Conservation (phyloP, 2,797 vertebrate species). For the Sebastes paucispinis region DNA sequence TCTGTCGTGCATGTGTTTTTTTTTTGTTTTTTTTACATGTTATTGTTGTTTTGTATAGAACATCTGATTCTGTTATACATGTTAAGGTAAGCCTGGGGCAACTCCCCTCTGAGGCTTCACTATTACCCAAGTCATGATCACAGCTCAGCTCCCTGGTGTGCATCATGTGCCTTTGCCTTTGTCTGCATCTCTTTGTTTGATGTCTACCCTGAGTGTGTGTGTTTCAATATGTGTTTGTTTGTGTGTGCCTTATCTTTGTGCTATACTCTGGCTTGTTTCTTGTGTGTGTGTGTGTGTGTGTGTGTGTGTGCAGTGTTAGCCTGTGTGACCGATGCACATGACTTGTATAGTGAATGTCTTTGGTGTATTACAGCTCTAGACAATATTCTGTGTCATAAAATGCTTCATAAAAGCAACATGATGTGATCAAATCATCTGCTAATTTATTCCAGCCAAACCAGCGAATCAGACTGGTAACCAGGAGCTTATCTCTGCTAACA, state of each 20-base stretch:
- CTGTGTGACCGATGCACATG: conserved; percentile 5
- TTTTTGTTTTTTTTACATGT: conserved; percentile 7
- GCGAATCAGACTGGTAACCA: conserved; percentile 7
- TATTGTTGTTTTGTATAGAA: conserved; percentile 48
- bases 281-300: not conserved
- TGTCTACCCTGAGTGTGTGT: conserved; percentile 31
- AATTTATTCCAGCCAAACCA: conserved; percentile 45
- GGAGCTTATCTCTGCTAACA: conserved; percentile 39
- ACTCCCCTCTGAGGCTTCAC: conserved; percentile 51
- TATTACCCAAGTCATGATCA: conserved; percentile 62
- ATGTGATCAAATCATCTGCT: conserved; percentile 39
- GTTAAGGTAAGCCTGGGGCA: conserved; percentile 61
- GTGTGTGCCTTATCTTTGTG: not conserved
- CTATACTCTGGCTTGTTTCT: not conserved
- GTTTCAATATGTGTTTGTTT: not conserved
- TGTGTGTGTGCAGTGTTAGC: not conserved
- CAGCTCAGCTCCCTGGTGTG: conserved; percentile 54
- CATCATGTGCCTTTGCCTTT: conserved; percentile 51
- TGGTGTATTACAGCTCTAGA: conserved; percentile 15
- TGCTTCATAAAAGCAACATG: conserved; percentile 25
- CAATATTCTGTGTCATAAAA: conserved; percentile 33
- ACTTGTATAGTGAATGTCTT: conserved; percentile 22
- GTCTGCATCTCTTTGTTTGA: conserved; percentile 64
- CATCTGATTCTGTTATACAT: conserved; percentile 64
- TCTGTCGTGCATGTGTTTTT: not conserved